These are phyloP conservation scores for Lycodopsis pacificus DNA, from an alignment of 2,797 vertebrate species.

Conservation along the genomic window DNA sequence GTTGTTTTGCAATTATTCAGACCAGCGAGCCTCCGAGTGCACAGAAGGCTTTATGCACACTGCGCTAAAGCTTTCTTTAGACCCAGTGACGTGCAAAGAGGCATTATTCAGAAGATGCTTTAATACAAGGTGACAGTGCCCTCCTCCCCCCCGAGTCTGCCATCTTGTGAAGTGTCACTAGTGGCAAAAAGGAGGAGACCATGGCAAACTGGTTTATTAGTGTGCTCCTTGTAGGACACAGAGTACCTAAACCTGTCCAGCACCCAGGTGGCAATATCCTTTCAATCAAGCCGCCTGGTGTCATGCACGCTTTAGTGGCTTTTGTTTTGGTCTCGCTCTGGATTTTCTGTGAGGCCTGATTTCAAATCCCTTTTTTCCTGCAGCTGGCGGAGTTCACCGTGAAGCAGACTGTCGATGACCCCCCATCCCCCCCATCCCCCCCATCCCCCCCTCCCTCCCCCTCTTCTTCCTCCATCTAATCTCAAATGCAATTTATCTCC, in stretches of 20 bases:
- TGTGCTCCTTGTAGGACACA: constrained; percentile 14
- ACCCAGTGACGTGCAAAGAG: constrained; percentile 57
- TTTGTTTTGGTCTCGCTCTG: constrained; percentile 44
- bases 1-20: constrained; percentile 32
- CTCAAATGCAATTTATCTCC: constrained; percentile 68
- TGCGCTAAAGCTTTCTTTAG: constrained; percentile 64
- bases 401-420: constrained; percentile 5
- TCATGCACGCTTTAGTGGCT: constrained; percentile 11
- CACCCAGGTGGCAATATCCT: constrained; percentile 26
- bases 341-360: constrained; percentile 32
- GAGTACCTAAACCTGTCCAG: constrained; percentile 31
- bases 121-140: constrained; percentile 78
- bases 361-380: constrained; percentile 58
- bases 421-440: no score
- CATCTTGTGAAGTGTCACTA: constrained; percentile 49
- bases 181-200: constrained; percentile 34
- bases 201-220: constrained; percentile 40
- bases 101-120: constrained; percentile 68
- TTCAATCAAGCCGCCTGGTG: constrained; percentile 47
- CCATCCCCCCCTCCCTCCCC: background rate
- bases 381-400: constrained; percentile 59
- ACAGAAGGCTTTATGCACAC: constrained; percentile 49
- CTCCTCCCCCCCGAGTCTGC: constrained; percentile 44
- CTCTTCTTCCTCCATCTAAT: constrained; percentile 46
- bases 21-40: constrained; percentile 34